phyloP scores from a whole-genome alignment of 2,113 vertebrate genomes.

The Tetrao urogallus region DNA sequence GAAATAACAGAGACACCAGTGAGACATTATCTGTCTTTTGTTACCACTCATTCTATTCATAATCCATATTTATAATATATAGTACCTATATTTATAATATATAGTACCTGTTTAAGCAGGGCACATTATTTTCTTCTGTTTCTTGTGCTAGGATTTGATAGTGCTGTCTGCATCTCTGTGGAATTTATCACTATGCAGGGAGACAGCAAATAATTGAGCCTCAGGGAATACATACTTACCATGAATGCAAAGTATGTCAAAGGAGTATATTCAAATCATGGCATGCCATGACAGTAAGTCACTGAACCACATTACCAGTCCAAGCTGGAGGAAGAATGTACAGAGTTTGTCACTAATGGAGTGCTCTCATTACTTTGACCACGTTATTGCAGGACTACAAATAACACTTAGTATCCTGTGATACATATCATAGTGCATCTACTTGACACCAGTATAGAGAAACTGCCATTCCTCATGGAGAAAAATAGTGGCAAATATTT shows the following conservation, averaged over 20 bases:
- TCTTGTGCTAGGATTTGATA: not conserved
- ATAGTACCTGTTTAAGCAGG: not conserved
- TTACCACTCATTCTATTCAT: not conserved
- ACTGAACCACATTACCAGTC: not conserved
- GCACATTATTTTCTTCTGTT: not conserved
- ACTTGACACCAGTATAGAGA: not conserved
- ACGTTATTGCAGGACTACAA: not conserved
- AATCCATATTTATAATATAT: too few species aligned
- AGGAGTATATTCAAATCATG: not conserved
- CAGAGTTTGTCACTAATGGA: not conserved
- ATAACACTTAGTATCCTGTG: not conserved
- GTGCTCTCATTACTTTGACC: not conserved
- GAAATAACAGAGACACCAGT: not conserved
- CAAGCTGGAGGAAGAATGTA: not conserved
- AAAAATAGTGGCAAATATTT: not conserved
- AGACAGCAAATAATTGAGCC: not conserved
- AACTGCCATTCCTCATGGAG: not conserved
- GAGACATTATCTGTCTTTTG: not conserved
- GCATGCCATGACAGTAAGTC: not conserved
- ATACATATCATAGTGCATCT: rapidly evolving
- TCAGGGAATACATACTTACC: not conserved
- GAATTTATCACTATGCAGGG: not conserved
- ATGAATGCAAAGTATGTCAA: not conserved
- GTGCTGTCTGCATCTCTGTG: not conserved
- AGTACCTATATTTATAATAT: too few species aligned